phyloP scores from a whole-genome alignment of 2,888 invertebrate species.

The Cheilosia vulpina region DNA sequence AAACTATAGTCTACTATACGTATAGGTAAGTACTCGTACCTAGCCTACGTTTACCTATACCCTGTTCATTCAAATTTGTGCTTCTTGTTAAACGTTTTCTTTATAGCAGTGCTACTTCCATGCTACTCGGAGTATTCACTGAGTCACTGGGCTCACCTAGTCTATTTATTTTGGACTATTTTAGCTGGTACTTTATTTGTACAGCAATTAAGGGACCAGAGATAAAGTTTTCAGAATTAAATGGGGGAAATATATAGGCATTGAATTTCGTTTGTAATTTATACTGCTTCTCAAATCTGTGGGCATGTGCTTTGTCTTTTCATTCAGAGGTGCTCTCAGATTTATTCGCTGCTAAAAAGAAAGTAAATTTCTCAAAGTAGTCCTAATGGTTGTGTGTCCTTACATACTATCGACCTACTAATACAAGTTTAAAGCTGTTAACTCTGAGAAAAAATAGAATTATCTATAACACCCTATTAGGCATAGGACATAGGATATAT shows the following conservation, averaged over 20 bases:
- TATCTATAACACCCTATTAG: too few species aligned
- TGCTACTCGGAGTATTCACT: conserved; percentile 14
- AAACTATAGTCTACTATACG: conserved; percentile 13
- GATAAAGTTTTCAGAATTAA: conserved; percentile 33
- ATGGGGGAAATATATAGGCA: not conserved
- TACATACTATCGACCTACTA: too few species aligned
- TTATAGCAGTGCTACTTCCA: conserved; percentile 4
- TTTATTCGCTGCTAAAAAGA: too few species aligned
- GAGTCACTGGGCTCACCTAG: conserved; percentile 10
- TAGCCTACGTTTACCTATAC: not conserved
- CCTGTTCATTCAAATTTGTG: conserved; percentile 36
- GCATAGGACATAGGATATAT: too few species aligned
- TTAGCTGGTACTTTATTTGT: conserved; percentile 31
- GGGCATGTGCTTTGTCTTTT: conserved; percentile 5
- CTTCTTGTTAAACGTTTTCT: conserved; percentile 21
- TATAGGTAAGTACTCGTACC: too few species aligned
- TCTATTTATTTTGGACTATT: conserved; percentile 25
- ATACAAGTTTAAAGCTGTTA: too few species aligned
- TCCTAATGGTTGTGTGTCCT: too few species aligned
- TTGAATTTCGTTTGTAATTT: conserved; percentile 18
- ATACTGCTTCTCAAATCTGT: conserved; percentile 7
- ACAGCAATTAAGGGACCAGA: conserved; percentile 34
- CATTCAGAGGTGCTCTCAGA: too few species aligned
- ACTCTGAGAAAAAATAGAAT: too few species aligned
- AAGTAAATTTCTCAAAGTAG: too few species aligned